Base-by-base conservation (phyloP, 2,797 vertebrate genomes). In the Platalea minor region DNA sequence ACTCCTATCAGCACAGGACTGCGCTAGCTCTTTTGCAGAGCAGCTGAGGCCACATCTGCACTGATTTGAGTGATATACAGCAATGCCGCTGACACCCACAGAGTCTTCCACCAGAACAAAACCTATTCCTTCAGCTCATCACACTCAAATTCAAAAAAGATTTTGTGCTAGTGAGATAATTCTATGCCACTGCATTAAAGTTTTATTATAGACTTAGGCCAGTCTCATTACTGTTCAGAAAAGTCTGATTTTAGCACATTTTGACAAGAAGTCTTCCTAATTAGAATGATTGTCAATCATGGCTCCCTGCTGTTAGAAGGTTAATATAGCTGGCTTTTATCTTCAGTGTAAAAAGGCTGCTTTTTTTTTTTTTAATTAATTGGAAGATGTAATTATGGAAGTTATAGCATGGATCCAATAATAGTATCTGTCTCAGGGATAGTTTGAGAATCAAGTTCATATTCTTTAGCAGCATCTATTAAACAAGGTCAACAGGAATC, bases 281-380 rank as follows among this genome's bases (percentile, higher is more conserved):
- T 98, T 98, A 97, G 94, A 95, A 97, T 95, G 92, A 92, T 89
- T 96, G 95, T 97, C 97, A 96, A 54, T 93, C 88, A 90, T 16
- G 57, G 67, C 82, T 96, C 92, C 96, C 96, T 89, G 92, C 93
- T 81, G 94, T 77, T 96, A 21, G 65, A 93, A 97, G 95, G 94
- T 92, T 98, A 97, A 97, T 78, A 96, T 67, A 96, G 85, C 88
- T 96, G 73, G 87, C 96, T 98, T 98, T 98, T 97, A 97, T 97
- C 95, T 95, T 96, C 83, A 94, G 85, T 78, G 85, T 94, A 97
- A 96, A 97, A 94, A 94, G 75, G 19, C 3, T 72, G 33, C 37
- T 77, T 95, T 92, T 90, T 85, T 68, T 23, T 92, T 94, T 92
- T 60, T 17, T 33, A 89, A 97, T 96, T 97, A 98, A 95, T 91